phyloP scores from a whole-genome alignment of 92 coral and sea anemone genomes.

The Zoanthus sansibaricus region DNA sequence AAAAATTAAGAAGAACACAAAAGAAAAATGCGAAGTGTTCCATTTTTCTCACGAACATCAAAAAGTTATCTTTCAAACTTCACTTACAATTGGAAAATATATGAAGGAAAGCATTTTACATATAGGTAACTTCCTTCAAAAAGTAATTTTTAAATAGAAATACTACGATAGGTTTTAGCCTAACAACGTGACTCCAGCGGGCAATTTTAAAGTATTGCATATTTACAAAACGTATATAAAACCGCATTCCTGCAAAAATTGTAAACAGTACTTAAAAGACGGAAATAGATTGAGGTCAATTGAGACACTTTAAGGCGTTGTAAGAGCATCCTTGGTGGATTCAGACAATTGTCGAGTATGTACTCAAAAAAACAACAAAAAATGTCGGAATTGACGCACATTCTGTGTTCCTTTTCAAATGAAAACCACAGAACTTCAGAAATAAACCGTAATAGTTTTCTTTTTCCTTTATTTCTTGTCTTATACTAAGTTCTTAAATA shows the following conservation, averaged over 20 bases:
- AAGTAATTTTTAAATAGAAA: not conserved
- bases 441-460: not conserved
- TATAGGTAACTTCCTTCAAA: not conserved
- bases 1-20: not conserved
- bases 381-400: slow-evolving; percentile 28
- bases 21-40: not conserved
- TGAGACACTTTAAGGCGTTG: not conserved
- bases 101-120: not conserved
- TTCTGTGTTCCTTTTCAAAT: not conserved
- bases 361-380: not conserved
- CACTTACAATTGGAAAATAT: too few species aligned
- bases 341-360: not conserved
- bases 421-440: too few species aligned
- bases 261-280: slow-evolving; percentile 5
- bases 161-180: not conserved
- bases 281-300: slow-evolving; percentile 9
- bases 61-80: not conserved
- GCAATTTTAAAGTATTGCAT: not conserved
- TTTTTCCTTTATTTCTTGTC: not conserved
- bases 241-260: not conserved
- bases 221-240: not conserved
- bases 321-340: not conserved
- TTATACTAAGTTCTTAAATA: too few species aligned
- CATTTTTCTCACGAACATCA: not conserved
- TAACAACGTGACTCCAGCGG: not conserved